These are phyloP conservation scores for Drosophila phalerata DNA, from an alignment of 2,888 invertebrate species.

Conservation along the genomic window DNA sequence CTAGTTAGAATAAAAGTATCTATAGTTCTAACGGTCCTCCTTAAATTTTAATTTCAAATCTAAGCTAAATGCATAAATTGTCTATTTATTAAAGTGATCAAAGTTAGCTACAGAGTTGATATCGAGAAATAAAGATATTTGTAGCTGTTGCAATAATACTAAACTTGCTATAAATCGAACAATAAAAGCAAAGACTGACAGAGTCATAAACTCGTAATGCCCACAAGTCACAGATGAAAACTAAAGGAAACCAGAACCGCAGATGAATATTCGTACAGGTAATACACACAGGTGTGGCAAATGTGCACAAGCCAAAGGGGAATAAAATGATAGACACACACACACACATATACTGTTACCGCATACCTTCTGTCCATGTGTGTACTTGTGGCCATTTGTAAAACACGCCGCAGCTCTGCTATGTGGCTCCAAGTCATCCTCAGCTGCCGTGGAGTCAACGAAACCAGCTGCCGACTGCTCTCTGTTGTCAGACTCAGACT, in stretches of 20 bases:
- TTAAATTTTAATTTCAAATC: background rate
- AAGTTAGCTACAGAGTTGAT: background rate
- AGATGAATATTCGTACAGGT: constrained; percentile 32
- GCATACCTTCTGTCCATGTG: constrained; percentile 85
- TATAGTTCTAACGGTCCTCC: background rate
- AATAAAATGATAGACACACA: constrained; percentile 11
- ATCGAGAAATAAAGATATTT: constrained; percentile 1
- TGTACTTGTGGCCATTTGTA: constrained; percentile 83
- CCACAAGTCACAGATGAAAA: constrained; percentile 11
- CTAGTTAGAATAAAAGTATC: no score
- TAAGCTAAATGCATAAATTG: background rate
- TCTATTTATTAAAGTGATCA: background rate
- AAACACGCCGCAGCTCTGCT: constrained; percentile 84
- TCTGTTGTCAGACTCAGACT: constrained; percentile 5
- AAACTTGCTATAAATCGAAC: constrained; percentile 25
- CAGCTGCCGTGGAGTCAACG: constrained; percentile 37
- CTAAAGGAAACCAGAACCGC: constrained; percentile 35
- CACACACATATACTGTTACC: background rate
- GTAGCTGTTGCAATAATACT: constrained; percentile 13
- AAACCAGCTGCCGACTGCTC: constrained; percentile 17
- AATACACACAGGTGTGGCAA: constrained; percentile 34
- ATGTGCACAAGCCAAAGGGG: constrained; percentile 22
- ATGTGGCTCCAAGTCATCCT: constrained; percentile 80
- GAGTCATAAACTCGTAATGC: constrained; percentile 17
- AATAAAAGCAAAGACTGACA: constrained; percentile 30